These are phyloP conservation scores for Trichonephila inaurata DNA, from an alignment of 1,140 invertebrate genomes.

Conservation along the genomic window DNA sequence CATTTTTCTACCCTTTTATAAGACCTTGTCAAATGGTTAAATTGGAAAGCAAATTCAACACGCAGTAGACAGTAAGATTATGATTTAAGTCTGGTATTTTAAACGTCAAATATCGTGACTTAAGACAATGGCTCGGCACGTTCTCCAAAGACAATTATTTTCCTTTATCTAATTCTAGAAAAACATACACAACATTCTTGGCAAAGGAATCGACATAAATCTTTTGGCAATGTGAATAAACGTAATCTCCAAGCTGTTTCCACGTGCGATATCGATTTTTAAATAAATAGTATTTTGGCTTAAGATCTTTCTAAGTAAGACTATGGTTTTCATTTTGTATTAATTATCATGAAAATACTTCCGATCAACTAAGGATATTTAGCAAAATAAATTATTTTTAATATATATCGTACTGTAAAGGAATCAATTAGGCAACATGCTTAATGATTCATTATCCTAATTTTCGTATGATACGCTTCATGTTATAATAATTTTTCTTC, in stretches of 20 bases:
- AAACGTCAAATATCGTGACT: neutral
- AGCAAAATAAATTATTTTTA: too few species aligned
- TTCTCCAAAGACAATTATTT: neutral
- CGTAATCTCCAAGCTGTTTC: neutral
- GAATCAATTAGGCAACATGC: too few species aligned
- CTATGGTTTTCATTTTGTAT: too few species aligned
- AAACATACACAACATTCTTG: neutral
- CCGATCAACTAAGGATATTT: too few species aligned
- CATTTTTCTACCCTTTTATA: neutral
- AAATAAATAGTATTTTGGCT: too few species aligned
- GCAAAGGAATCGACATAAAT: neutral
- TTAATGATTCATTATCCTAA: too few species aligned
- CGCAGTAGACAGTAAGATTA: neutral
- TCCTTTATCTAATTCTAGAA: neutral
- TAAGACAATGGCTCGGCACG: neutral
- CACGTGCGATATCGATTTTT: neutral
- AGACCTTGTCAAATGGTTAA: neutral
- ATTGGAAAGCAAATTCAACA: neutral
- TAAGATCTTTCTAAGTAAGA: too few species aligned
- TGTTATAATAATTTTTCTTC: too few species aligned
- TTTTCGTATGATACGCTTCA: too few species aligned
- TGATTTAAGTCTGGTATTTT: neutral
- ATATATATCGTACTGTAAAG: too few species aligned
- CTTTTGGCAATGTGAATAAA: neutral
- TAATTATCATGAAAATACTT: too few species aligned